phyloP scores from a whole-genome alignment of 2,113 vertebrate genomes.

The Diadophis punctatus region DNA sequence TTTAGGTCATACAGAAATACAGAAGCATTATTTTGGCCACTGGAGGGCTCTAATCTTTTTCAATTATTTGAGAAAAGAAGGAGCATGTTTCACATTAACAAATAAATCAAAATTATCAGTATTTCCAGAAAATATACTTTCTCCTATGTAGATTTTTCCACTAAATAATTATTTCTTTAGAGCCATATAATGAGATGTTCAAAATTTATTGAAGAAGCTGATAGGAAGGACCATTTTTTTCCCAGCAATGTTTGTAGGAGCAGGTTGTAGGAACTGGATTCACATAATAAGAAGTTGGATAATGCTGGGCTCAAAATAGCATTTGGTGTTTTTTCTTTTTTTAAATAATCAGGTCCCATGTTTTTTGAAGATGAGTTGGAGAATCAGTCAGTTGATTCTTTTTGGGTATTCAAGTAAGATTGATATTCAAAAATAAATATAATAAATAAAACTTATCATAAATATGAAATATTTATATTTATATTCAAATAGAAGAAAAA shows the following conservation, averaged over 20 bases:
- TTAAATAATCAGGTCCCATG: not conserved
- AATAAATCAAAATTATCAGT: not conserved
- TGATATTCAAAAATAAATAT: not conserved
- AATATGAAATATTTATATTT: not conserved
- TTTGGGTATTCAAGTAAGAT: not conserved
- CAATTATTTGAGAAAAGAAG: not conserved
- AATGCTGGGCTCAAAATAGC: not conserved
- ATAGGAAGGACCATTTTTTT: not conserved
- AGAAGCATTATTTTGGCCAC: conserved; percentile 58
- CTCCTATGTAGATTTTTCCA: not conserved
- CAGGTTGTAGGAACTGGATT: not conserved
- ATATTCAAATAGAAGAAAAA: not conserved
- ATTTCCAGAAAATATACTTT: not conserved
- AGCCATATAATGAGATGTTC: not conserved
- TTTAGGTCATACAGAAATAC: conserved; percentile 15
- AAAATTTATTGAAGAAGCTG: not conserved
- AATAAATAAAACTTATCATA: not conserved
- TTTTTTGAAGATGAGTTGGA: not conserved
- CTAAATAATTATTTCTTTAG: not conserved
- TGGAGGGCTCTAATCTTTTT: conserved; percentile 67
- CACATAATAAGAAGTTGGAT: not conserved
- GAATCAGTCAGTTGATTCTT: not conserved
- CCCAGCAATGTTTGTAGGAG: not conserved
- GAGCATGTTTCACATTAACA: not conserved
- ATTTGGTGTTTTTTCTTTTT: not conserved